These are phyloP conservation scores for Rana temporaria DNA, from an alignment of 2,113 vertebrate genomes.

Conservation along the genomic window DNA sequence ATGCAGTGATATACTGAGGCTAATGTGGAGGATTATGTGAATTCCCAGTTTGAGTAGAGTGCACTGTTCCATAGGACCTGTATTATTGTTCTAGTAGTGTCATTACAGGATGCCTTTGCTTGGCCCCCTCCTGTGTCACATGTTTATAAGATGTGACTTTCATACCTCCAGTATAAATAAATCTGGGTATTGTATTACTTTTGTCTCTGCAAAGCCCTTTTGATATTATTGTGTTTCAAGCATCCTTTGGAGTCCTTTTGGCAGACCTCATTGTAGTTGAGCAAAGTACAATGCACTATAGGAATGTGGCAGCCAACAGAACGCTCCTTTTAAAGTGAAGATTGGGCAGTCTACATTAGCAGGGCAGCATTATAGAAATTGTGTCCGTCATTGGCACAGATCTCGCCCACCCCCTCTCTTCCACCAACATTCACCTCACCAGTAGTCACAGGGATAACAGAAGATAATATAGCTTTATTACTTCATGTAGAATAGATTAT, in stretches of 20 bases:
- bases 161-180: slow-evolving; percentile 56
- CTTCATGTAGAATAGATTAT: not conserved
- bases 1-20: not conserved
- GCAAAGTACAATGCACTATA: slow-evolving; percentile 59
- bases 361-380: slow-evolving; percentile 23
- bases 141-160: slow-evolving; percentile 40
- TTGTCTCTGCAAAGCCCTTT: slow-evolving; percentile 52
- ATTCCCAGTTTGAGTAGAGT: not conserved
- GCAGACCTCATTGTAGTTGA: slow-evolving; percentile 59
- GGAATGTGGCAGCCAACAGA: slow-evolving; percentile 58
- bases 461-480: not conserved
- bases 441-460: slow-evolving; percentile 1
- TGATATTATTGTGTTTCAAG: slow-evolving; percentile 57
- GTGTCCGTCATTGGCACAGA: slow-evolving; percentile 16
- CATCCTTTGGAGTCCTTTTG: slow-evolving; percentile 61
- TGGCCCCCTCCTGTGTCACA: slow-evolving; percentile 9
- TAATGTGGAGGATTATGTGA: not conserved
- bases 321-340: slow-evolving; percentile 55
- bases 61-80: slow-evolving; percentile 4
- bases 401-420: not conserved
- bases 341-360: slow-evolving; percentile 33
- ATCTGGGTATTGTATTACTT: slow-evolving; percentile 59
- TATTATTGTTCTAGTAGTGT: slow-evolving; percentile 16
- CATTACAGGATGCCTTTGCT: slow-evolving; percentile 4
- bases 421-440: not conserved